These are phyloP conservation scores for Accipiter cooperii DNA, from an alignment of 2,113 vertebrate genomes.

Conservation along the genomic window DNA sequence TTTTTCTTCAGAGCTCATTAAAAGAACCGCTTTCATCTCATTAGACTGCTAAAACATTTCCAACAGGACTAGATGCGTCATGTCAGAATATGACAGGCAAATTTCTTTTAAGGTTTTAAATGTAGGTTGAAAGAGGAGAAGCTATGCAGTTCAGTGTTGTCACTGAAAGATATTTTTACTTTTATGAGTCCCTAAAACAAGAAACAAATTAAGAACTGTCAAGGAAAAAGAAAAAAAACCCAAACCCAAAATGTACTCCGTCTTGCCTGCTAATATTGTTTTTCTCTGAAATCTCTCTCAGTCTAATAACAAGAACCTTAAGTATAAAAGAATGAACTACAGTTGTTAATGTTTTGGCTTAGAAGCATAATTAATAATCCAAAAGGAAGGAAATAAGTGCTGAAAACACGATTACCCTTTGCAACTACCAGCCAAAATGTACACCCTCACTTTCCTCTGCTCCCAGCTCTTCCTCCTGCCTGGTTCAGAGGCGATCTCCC, in stretches of 20 bases:
- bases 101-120: slow-evolving; percentile 46
- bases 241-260: slow-evolving; percentile 16
- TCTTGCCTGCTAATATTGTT: slow-evolving; percentile 35
- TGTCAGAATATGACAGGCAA: slow-evolving; percentile 59
- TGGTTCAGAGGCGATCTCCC: neutral
- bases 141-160: slow-evolving; percentile 24
- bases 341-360: neutral
- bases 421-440: neutral
- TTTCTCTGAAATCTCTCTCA: slow-evolving; percentile 15
- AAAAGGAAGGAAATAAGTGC: neutral
- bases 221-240: slow-evolving; percentile 42
- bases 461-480: neutral
- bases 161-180: slow-evolving; percentile 62
- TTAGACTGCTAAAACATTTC: slow-evolving; percentile 20
- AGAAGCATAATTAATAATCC: neutral
- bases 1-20: slow-evolving; percentile 19
- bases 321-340: neutral
- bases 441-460: neutral
- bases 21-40: slow-evolving; percentile 30
- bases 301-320: slow-evolving; percentile 3
- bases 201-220: slow-evolving; percentile 58
- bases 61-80: slow-evolving; percentile 32
- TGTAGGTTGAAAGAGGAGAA: slow-evolving; percentile 43
- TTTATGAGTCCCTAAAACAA: slow-evolving; percentile 64
- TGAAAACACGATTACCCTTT: neutral